These are phyloP conservation scores for Parnassius glacialis DNA, from an alignment of 2,888 invertebrate species.

Conservation along the genomic window DNA sequence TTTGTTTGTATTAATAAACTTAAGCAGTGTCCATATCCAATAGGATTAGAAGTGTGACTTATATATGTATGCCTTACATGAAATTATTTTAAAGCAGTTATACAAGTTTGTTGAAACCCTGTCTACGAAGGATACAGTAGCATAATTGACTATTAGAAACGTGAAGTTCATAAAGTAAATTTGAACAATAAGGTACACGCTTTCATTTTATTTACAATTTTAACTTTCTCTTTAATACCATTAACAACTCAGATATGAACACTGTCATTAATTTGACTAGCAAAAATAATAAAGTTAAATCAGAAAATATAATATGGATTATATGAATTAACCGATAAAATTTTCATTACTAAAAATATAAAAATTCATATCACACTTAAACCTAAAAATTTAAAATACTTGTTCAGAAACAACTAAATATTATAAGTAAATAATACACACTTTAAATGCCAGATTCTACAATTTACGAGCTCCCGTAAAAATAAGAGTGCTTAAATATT, in stretches of 20 bases:
- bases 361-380: too few relatives aligned
- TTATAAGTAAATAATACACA: slow-evolving; percentile 5
- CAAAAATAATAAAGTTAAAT: too few relatives aligned
- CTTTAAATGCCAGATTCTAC: neutral
- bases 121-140: slow-evolving; percentile 20
- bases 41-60: slow-evolving; percentile 1
- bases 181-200: neutral
- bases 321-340: too few relatives aligned
- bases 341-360: too few relatives aligned
- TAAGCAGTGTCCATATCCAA: neutral
- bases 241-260: too few relatives aligned
- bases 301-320: too few relatives aligned
- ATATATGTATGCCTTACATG: neutral
- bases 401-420: neutral
- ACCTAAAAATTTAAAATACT: neutral
- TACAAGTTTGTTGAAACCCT: slow-evolving; percentile 13
- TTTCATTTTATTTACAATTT: too few relatives aligned
- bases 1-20: too few relatives aligned
- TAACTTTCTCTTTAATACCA: too few relatives aligned
- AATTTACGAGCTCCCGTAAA: slow-evolving; percentile 9
- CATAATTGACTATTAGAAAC: slow-evolving; percentile 66
- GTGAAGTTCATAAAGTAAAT: slow-evolving; percentile 45
- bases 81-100: slow-evolving; percentile 2
- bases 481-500: slow-evolving; percentile 21
- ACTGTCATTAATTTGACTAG: too few relatives aligned